phyloP scores from a whole-genome alignment of 2,797 vertebrate genomes.

The Ctenopoma kingsleyae region DNA sequence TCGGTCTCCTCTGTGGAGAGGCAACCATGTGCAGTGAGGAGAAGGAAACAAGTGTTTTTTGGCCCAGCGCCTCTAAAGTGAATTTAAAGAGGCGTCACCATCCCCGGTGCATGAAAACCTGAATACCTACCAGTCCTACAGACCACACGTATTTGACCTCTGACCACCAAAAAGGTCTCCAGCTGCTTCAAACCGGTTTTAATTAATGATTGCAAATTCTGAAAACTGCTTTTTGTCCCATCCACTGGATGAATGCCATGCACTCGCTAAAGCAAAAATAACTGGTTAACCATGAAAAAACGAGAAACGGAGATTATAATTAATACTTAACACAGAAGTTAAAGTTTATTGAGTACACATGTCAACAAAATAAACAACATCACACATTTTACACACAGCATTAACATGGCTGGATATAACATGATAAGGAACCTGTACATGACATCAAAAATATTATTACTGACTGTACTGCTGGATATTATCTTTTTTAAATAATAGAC shows the following conservation, averaged over 20 bases:
- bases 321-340: slow-evolving; percentile 55
- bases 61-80: too few relatives aligned
- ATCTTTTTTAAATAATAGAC: slow-evolving; percentile 2
- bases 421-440: background rate
- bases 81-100: background rate
- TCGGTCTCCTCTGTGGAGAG: background rate
- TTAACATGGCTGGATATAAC: background rate
- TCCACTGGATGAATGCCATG: background rate
- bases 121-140: background rate
- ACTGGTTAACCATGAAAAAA: slow-evolving; percentile 29
- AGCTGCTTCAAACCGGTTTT: background rate
- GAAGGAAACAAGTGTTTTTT: background rate
- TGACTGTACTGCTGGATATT: background rate
- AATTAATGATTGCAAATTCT: slow-evolving; percentile 18
- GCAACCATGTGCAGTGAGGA: background rate
- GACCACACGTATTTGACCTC: background rate
- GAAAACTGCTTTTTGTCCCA: background rate
- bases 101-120: background rate
- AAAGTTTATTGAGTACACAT: slow-evolving; percentile 64
- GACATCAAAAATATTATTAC: slow-evolving; percentile 12
- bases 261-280: slow-evolving; percentile 3
- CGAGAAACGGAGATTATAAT: slow-evolving; percentile 58
- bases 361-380: background rate
- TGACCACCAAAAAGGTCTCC: background rate
- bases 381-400: background rate